Base-by-base conservation (phyloP, 2,797 vertebrate species). In the Avahi laniger region DNA sequence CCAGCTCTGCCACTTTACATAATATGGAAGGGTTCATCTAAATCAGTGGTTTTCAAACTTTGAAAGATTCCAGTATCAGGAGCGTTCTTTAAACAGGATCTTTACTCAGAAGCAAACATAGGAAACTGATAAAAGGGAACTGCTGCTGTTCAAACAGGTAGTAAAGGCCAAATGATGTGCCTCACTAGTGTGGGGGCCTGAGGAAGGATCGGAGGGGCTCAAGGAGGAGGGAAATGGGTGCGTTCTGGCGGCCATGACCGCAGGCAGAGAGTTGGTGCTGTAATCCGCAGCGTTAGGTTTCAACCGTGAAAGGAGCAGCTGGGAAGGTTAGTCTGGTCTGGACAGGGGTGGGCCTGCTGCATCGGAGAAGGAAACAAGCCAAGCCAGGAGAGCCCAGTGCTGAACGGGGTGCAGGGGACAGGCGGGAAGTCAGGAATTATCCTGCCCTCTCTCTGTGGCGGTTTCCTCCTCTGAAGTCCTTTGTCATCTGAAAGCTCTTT, bases 391-490 rank as follows among this genome's bases (percentile, higher is more conserved):
- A 52, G 73, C 14, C 22, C 11, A 22, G 7, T 2, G 50, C 35
- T 26, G 54, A 4, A 9, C 1, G 20, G 57, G 24, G 48, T 24
- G 30, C 17, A 43, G 24, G 43, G 72, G 5, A 2, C 1, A 6
- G 61, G 30, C 14, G 9, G 30, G 48, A 46, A 57, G 46, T 63
- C 73, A 52, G 75, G 78, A 57, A 28, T 35, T 12, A 41, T 10
- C 26, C 35, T 69, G 89, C 79, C 65, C 59, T 76, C 73, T 72
- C 67, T 54, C 90, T 59, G 38, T 65, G 75, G 91, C 11, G 0
- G 87, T 46, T 73, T 78, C 50, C 78, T 46, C 43, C 80, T 97
- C 91, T 83, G 83, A 92, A 87, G 81, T 89, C 92, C 72, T 96
- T 89, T 96, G 96, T 96, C 87, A 54, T 65, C 24, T 1, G 18